These are phyloP conservation scores for Pantherophis alleghaniensis DNA, from an alignment of 2,797 vertebrate species.

Conservation along the genomic window DNA sequence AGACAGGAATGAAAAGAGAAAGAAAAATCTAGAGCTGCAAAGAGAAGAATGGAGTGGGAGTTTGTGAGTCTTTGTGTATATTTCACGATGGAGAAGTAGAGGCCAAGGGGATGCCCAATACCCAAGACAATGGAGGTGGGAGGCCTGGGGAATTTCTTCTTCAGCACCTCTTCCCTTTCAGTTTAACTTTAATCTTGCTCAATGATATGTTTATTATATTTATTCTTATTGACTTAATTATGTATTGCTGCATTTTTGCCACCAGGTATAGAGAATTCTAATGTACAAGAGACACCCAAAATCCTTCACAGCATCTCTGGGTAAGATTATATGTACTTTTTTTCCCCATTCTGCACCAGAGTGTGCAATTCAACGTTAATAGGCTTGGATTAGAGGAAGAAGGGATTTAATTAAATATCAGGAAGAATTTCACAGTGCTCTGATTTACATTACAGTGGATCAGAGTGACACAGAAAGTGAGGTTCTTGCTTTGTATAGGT, in stretches of 20 bases:
- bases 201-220: background rate
- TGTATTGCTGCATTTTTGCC: slow-evolving; percentile 36
- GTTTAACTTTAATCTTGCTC: background rate
- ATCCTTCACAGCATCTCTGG: slow-evolving; percentile 57
- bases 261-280: slow-evolving; percentile 41
- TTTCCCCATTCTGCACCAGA: background rate
- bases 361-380: background rate
- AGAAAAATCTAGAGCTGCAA: background rate
- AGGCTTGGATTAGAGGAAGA: background rate
- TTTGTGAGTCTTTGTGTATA: background rate
- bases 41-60: background rate
- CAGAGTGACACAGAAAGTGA: background rate
- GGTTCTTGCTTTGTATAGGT: background rate
- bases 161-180: background rate
- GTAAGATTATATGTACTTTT: slow-evolving; percentile 36
- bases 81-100: background rate
- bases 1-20: background rate
- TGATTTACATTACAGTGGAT: background rate
- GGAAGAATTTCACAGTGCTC: background rate
- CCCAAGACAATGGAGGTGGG: background rate
- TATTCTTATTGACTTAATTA: background rate
- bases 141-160: background rate
- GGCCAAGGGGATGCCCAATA: background rate
- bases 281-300: slow-evolving; percentile 46
- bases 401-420: background rate